Base-by-base conservation (phyloP, 37 sponge, comb jelly and placozoan species). In the Hormiphora californensis region DNA sequence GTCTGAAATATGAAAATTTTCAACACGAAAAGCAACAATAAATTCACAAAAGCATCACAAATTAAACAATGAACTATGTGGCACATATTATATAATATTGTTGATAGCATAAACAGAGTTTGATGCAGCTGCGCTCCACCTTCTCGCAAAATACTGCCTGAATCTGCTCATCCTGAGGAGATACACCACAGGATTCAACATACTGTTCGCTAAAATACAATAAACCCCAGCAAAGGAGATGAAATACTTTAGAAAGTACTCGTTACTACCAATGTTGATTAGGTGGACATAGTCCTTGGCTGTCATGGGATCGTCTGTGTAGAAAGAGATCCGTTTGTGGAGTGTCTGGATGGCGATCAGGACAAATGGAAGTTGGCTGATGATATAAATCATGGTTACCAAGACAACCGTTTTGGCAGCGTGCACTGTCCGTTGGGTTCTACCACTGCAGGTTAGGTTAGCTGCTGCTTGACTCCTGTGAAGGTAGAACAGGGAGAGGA, bases 201-300 rank as follows among this genome's bases (percentile, higher is more conserved):
- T 23, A 40, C 81, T 73, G 81, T 73, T 73, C 3, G 43, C 28
- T n/a, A 23, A 40, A 23, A 73, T 73, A 41, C 43, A 41, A 28
- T 73, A 73, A 28, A 73, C 40, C 0, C 40, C 23, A 0, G 43
- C 44, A 3, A 73, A 73, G 81, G 40, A 73, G 46, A 3, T 19
- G 81, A 43, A 73, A 7, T 73, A n/a, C 46, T 73, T 73, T 25
- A 73, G n/a, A n/a, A n/a, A n/a, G n/a, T n/a, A n/a, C n/a, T n/a
- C n/a, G n/a, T n/a, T n/a, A n/a, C n/a, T n/a, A n/a, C n/a, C n/a
- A n/a, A n/a, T n/a, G n/a, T n/a, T n/a, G n/a, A n/a, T n/a, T n/a
- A n/a, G n/a, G n/a, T n/a, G n/a, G n/a, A n/a, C n/a, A n/a, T 73
- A 73, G 8, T 8, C 25, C 12, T 73, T 21, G 1, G 43, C 81